Percentiles rank a stretch among this genome's conserved stretches.
Evolutionary conservation across 2,888 invertebrate genomes (phyloP).

Genomic region (Mechanitis mazaeus): DNA sequence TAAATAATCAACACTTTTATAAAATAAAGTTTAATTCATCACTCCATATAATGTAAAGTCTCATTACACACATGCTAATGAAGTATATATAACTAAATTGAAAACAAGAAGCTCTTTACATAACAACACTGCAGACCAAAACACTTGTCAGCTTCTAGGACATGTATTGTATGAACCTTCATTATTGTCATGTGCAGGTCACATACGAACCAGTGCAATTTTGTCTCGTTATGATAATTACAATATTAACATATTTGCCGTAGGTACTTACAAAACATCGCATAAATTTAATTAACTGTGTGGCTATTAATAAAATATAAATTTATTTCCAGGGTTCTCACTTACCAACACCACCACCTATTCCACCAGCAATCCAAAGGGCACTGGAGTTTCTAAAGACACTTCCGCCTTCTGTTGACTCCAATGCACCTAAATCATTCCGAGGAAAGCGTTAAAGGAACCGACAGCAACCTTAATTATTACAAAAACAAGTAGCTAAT

Average conservation of each 20-base stretch:
- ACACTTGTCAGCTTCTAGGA: conserved; percentile 16
- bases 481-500: no score
- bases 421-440: background rate
- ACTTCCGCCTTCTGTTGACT: conserved; percentile 63
- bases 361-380: conserved; percentile 83
- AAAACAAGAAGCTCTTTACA: conserved; percentile 24
- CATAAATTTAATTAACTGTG: no score
- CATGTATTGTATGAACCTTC: conserved; percentile 19
- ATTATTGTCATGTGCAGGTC: conserved; percentile 21
- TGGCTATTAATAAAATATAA: no score
- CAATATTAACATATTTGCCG: background rate
- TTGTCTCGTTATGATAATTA: conserved; percentile 10
- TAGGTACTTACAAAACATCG: background rate
- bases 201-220: conserved; percentile 8
- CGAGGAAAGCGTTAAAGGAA: conserved; percentile 15
- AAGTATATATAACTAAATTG: conserved; percentile 11
- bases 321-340: conserved; percentile 78
- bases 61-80: conserved; percentile 16
- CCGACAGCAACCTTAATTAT: no score
- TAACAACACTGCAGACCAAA: conserved; percentile 22
- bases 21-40: no score
- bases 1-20: background rate
- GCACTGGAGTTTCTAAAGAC: conserved; percentile 79
- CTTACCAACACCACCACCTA: conserved; percentile 88
- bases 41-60: conserved; percentile 11